These are phyloP conservation scores for Cebus imitator DNA, from an alignment of 2,113 vertebrate genomes.

Conservation along the genomic window DNA sequence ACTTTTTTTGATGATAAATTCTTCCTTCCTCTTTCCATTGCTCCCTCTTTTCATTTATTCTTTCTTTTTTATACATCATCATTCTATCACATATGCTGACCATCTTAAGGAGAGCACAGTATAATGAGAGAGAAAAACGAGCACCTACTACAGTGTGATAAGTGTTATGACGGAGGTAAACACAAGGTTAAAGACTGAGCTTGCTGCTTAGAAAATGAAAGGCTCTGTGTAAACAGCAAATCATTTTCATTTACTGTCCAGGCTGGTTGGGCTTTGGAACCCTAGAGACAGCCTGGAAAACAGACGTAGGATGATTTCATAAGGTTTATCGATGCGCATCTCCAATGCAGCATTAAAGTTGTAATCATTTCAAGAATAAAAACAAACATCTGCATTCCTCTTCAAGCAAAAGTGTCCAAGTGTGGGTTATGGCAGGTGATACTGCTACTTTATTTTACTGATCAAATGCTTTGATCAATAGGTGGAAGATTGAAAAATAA, in stretches of 20 bases:
- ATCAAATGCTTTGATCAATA: constrained; percentile 36
- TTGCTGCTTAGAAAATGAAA: background rate
- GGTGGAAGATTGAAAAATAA: constrained; percentile 50
- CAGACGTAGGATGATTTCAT: background rate
- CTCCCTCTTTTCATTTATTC: background rate
- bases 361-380: background rate
- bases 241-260: background rate
- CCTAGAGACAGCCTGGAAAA: background rate
- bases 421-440: background rate
- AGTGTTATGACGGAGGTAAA: no score
- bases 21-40: background rate
- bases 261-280: background rate
- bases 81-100: fast-evolving
- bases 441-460: background rate
- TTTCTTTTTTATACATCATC: background rate
- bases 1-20: background rate
- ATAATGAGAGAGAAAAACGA: background rate
- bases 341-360: background rate
- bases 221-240: background rate
- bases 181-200: background rate
- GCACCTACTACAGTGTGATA: fast-evolving
- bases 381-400: background rate
- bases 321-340: background rate
- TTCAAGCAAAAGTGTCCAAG: background rate
- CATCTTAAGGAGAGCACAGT: background rate